Percentiles rank a stretch among this genome's conserved stretches.
Evolutionary conservation across 1,140 invertebrate species (phyloP).

Genomic region (Bombus affinis): DNA sequence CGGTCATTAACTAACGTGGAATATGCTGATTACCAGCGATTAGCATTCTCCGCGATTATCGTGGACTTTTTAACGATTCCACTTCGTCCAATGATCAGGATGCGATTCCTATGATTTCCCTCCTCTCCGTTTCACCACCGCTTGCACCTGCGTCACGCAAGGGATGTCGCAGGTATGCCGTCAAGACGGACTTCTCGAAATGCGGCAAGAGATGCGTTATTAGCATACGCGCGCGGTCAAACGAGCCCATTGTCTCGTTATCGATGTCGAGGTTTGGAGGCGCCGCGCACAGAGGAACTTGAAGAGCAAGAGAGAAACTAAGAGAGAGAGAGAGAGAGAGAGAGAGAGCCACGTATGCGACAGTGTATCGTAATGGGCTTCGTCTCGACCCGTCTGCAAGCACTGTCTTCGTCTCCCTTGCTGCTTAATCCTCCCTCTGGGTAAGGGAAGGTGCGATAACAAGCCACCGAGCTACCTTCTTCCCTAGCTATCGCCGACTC

Average conservation of each 20-base stretch:
- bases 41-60: slow-evolving; percentile 42
- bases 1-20: slow-evolving; percentile 31
- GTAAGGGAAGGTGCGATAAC: slow-evolving; percentile 72
- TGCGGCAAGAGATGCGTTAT: slow-evolving; percentile 17
- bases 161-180: neutral
- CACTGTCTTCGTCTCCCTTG: slow-evolving; percentile 26
- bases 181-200: slow-evolving; percentile 21
- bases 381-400: slow-evolving; percentile 43
- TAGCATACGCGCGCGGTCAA: slow-evolving; percentile 40
- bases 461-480: slow-evolving; percentile 66
- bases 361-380: slow-evolving; percentile 39
- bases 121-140: neutral
- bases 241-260: slow-evolving; percentile 47
- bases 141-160: neutral
- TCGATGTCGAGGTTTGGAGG: slow-evolving; percentile 30
- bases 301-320: slow-evolving; percentile 24
- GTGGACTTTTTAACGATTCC: slow-evolving; percentile 24
- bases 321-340: slow-evolving; percentile 5
- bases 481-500: slow-evolving; percentile 70
- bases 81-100: neutral
- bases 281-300: neutral
- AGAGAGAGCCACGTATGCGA: neutral
- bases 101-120: neutral
- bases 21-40: slow-evolving; percentile 48
- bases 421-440: slow-evolving; percentile 48